Base-by-base conservation (phyloP, 1,140 invertebrate species). In the Drosophila bipectinata region DNA sequence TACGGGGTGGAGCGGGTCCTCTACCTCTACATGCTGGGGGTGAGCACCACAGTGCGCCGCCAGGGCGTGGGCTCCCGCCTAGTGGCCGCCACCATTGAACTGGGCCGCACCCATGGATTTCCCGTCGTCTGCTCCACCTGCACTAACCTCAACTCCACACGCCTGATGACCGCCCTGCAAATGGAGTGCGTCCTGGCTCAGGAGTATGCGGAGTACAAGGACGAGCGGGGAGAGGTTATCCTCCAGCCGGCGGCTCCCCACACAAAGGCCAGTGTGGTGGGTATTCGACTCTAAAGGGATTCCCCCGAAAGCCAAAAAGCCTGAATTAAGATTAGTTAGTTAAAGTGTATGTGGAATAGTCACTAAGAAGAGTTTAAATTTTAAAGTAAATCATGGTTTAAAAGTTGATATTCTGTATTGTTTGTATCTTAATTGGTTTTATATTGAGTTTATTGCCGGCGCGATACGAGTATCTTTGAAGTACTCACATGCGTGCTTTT, bases 271-370 rank as follows among this genome's bases (percentile, higher is more conserved):
- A 61, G 48, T 32, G 63, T 87, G 1, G 61, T 87, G 75, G 79
- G 59, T 12, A 68, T 83, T 3, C 62, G 81, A 75, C 79, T 92
- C 63, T 92, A 74, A n/a, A 57, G 59, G 30, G 34, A 66, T 39
- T 32, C 32, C 9, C 32, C 9, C 32, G 32, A 4, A 9, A 9
- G n/a, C 15, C 15, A 39, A 4, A 45, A 15, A 21, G 9, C 32
- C 32, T 12, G 6, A 56, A 8, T 57, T 15, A 18, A 32, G 15
- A 3, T 24, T 57, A 32, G 59, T 5, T 30, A 32, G 24, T 7
- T 14, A 1, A 41, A 14, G 7, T 34, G 1, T 34, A 0, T 34
- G 32, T 12, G 10, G 1, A 37, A 0, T 37, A 37, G 4, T n/a
- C 4, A 12, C 34, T 37, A 37, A n/a, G 34, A 3, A 10, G 32